Base-by-base conservation (phyloP, 2,888 invertebrate species). In the Drosophila antonietae region DNA sequence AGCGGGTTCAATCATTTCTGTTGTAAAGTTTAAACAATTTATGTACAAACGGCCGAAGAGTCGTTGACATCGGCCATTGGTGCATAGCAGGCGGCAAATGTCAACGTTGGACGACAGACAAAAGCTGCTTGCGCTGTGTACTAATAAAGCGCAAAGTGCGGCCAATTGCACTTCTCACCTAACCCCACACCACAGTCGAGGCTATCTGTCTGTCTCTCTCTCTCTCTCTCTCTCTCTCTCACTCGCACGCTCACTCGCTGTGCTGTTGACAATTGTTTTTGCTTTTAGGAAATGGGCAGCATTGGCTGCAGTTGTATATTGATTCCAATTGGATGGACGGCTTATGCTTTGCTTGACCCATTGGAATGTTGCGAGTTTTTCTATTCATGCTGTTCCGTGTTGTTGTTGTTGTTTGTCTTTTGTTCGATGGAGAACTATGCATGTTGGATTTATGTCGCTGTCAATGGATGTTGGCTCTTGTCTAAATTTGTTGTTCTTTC, bases 271-370 rank as follows among this genome's bases (percentile, higher is more conserved):
- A 80, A 69, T 80, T 77, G 76, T 28, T 47, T 15, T 47, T 20
- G 18, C 10, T 18, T 79, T 80, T 83, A 72, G 77, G 65, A 80
- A 61, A 69, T 56, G 77, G 72, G 70, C 61, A 46, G 59, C 39
- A 56, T n/a, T 51, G 57, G 46, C 59, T 78, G 80, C 70, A 79
- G 46, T 71, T 78, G 80, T 58, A 72, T 49, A 31, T 31, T 31
- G n/a, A 49, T 65, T 60, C 52, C 64, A 62, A 59, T 73, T 60
- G 67, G 71, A 69, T 58, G 62, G 71, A 73, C 75, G 73, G 81
- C 88, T 83, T 83, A 81, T 71, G 85, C 78, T 77, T 80, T 80
- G 81, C 49, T 69, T 69, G 68, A 78, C 64, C 64, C 61, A 76
- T 65, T 47, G 75, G 75, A 76, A 76, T 76, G 68, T 53, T 63